Conservation (phyloP, 92 coral and sea anemone species). For the Chrysogorgia sp. region DNA sequence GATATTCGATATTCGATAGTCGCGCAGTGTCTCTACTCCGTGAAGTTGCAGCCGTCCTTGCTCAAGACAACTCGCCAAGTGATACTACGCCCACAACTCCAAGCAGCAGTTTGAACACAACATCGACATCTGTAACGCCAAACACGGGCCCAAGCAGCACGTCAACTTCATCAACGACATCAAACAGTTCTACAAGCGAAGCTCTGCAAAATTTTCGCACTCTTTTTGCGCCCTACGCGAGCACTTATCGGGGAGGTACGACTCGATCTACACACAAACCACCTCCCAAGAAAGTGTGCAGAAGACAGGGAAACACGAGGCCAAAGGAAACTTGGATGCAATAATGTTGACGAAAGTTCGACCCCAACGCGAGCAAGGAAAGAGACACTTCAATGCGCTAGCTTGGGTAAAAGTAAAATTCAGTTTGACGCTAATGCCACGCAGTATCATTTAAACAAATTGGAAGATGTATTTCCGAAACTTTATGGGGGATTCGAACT, state of each 20-base stretch:
- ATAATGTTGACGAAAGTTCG: slow-evolving; percentile 42
- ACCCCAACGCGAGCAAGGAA: slow-evolving; percentile 37
- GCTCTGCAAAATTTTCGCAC: slow-evolving; percentile 9
- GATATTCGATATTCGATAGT: slow-evolving; percentile 11
- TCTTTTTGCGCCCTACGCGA: slow-evolving; percentile 26
- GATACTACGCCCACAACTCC: slow-evolving; percentile 39
- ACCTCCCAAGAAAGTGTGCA: slow-evolving; percentile 39
- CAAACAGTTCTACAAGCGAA: slow-evolving; percentile 8
- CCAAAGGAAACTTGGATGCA: slow-evolving; percentile 43
- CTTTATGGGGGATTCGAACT: slow-evolving; percentile 32
- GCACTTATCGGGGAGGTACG: slow-evolving; percentile 33
- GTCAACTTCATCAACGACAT: slow-evolving; percentile 28
- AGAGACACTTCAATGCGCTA: slow-evolving; percentile 36
- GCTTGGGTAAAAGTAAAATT: slow-evolving; percentile 37
- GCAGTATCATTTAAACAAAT: neutral
- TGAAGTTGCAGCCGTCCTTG: slow-evolving; percentile 18
- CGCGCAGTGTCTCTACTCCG: slow-evolving; percentile 8
- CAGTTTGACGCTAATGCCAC: slow-evolving; percentile 30
- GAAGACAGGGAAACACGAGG: slow-evolving; percentile 18
- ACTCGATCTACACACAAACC: slow-evolving; percentile 37
- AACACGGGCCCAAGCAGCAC: slow-evolving; percentile 30
- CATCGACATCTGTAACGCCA: slow-evolving; percentile 25
- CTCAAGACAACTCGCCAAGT: slow-evolving; percentile 35
- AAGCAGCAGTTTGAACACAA: slow-evolving; percentile 41
- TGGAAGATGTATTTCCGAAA: slow-evolving; percentile 35